Evolutionary conservation across 2,797 vertebrate species (phyloP).

Genomic region (Poeciliopsis turneri): DNA sequence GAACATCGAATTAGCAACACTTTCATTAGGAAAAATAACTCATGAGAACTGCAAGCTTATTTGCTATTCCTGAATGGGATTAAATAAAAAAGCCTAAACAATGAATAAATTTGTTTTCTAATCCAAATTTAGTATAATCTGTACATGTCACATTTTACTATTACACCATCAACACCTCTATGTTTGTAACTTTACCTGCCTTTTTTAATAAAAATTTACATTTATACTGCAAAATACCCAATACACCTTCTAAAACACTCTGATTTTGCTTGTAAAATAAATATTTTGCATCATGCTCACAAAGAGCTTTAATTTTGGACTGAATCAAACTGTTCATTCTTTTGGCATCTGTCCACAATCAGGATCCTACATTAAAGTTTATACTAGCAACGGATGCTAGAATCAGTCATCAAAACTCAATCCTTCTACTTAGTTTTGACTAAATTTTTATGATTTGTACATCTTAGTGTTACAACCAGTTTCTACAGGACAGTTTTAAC

Average conservation of each 20-base stretch:
- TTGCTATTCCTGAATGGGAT: constrained; percentile 10
- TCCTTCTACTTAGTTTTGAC: constrained; percentile 53
- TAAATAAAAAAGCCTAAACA: not conserved
- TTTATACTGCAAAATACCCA: not conserved
- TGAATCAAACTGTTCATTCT: constrained; percentile 9
- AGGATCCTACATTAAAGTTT: constrained; percentile 31
- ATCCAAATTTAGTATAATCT: not conserved
- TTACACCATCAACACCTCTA: not conserved
- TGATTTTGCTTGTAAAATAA: not conserved
- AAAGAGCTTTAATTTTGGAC: constrained; percentile 19
- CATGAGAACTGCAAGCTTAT: not conserved
- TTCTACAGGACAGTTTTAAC: not conserved
- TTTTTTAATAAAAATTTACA: not conserved
- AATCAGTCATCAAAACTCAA: constrained; percentile 21
- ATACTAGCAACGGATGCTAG: constrained; percentile 10
- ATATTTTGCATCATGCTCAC: constrained; percentile 10
- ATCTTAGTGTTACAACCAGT: constrained; percentile 32
- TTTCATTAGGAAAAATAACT: constrained; percentile 11
- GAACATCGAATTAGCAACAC: constrained; percentile 8
- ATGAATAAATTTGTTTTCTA: not conserved
- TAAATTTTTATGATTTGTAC: constrained; percentile 44
- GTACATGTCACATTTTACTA: not conserved
- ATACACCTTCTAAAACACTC: not conserved
- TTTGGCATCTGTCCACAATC: constrained; percentile 54
- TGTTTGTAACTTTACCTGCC: not conserved